Evolutionary conservation across 2,797 vertebrate genomes (phyloP).

Genomic region (Danio aesculapii): DNA sequence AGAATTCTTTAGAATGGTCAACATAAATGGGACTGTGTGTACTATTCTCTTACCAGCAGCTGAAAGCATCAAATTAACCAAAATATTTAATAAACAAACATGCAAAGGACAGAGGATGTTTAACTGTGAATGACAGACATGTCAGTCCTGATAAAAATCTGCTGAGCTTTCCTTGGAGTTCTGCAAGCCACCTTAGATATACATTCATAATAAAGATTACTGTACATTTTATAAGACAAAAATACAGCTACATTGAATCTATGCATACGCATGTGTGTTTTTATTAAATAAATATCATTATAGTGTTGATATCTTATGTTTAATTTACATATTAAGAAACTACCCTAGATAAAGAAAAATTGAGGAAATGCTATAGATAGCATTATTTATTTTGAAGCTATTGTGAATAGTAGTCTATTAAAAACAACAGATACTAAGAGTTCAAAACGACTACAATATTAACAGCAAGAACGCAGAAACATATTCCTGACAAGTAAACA

Average conservation of each 20-base stretch:
- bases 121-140: background rate
- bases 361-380: background rate
- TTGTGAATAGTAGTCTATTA: too few species aligned
- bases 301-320: background rate
- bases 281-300: background rate
- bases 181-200: background rate
- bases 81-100: conserved; percentile 4
- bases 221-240: too few species aligned
- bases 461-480: background rate
- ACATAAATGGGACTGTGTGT: background rate
- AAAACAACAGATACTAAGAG: too few species aligned
- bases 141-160: background rate
- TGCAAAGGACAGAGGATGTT: background rate
- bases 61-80: background rate
- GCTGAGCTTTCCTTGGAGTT: background rate
- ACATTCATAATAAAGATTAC: too few species aligned
- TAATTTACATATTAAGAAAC: background rate
- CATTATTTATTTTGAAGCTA: background rate
- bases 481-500: background rate
- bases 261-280: background rate
- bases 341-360: too few species aligned
- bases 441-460: background rate
- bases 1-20: background rate
- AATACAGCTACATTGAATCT: too few species aligned
- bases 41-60: background rate